Evolutionary conservation across 2,797 vertebrate species (phyloP), one percentile per base, ranked within the genome.

Genomic region (Liparis tanakae): DNA sequence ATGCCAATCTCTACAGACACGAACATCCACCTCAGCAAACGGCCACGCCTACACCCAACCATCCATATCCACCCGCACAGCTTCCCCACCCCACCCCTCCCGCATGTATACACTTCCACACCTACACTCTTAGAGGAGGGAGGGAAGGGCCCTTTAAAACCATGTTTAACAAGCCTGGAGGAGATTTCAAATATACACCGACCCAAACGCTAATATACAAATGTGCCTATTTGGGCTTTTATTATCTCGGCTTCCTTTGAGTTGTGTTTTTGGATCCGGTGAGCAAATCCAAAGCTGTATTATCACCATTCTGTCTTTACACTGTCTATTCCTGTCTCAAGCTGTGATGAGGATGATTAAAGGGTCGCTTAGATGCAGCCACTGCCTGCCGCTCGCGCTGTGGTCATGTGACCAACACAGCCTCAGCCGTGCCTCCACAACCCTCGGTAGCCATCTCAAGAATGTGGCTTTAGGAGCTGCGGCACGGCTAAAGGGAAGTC

Each of bases 141-240:
- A 30, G 25, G 25, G 25, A 30, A 30, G 25, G 4, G 4, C 10
- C 0, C 1, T 3, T 58, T 43, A 57, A 61, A 77, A 64, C 22
- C 18, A 61, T 39, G n/a, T 63, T 60, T n/a, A 75, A 72, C 17
- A 36, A n/a, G 18, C 15, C 43, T 54, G 4, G 20, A 66, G 39
- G 22, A 36, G 17, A 60, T 14, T 41, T 55, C 18, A 57, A 50
- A 63, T 51, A 51, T 18, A 57, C 58, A 62, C 33, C 7, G 1
- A 64, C 43, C n/a, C 44, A 25, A 54, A 56, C 48, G n/a, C 18
- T 54, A 37, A 54, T 25, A 44, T 67, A 14, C 7, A 50, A 57
- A 50, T 14, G n/a, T 6, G n/a, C 39, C 36, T 7, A n/a, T 37
- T 20, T 48, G 56, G 39, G 10, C 12, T 68, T 62, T 41, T 5